Evolutionary conservation across 2,797 vertebrate species (phyloP), one percentile per base, ranked within the genome.

Genomic region (Arrhamphus sclerolepis): DNA sequence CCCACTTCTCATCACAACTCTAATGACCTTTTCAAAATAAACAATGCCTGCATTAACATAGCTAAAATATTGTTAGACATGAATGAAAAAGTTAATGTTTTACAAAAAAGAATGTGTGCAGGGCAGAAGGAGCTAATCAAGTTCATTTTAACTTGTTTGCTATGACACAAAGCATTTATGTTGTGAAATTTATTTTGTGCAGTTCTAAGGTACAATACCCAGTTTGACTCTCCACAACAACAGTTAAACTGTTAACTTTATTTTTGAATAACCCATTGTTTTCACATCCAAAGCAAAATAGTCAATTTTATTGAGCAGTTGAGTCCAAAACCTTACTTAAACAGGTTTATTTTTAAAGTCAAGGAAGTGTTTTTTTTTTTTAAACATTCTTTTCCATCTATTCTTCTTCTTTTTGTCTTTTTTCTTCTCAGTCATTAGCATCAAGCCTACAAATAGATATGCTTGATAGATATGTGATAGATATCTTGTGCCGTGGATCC

Each of bases 1-100:
- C 76, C 69, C 73, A 71, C 76, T 78, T 78, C 79, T 86, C 77
- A 80, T 90, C 80, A 71, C 84, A 84, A 83, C 81, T 83, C 84
- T 92, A 92, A 93, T 92, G 91, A 91, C 88, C 88, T 91, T 90
- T 90, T 85, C 87, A 89, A 86, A 91, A 91, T 92, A 93, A 93
- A 92, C 91, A 91, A 91, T 89, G 84, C 81, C 85, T 70, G 76
- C 89, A 88, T 87, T 91, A 92, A 88, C 81, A 26, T 62, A 49
- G 72, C 75, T 80, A 75, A 87, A 84, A 85, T 88, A 90, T 88
- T 70, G 85, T 77, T 75, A 70, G 78, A 87, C 84, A 80, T 82
- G 69, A 86, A 89, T 84, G 86, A 66, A 75, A 83, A 81, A 87
- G 78, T 83, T 77, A 80, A 83, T 82, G 83, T 74, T 82, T 77